phyloP scores from a whole-genome alignment of 53 echinoderm and acorn worm species.

The Holothuria leucospilota region DNA sequence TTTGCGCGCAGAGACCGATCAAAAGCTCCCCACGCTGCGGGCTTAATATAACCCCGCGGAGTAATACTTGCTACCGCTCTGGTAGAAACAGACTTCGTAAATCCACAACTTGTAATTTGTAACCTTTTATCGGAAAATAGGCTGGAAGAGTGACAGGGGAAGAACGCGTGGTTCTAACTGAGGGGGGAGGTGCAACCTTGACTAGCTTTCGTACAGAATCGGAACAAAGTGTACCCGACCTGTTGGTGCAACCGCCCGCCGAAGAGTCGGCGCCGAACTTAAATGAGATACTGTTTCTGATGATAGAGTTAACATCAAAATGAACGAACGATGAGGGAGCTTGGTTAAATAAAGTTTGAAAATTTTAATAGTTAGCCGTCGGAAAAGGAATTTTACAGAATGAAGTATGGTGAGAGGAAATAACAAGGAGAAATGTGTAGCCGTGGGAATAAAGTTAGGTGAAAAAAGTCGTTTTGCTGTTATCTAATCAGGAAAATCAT shows the following conservation, averaged over 20 bases:
- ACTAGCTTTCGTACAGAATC: background rate
- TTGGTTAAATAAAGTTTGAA: slow-evolving; percentile 1
- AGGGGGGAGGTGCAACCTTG: slow-evolving; percentile 28
- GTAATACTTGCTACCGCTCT: slow-evolving; percentile 11
- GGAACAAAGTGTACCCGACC: slow-evolving; percentile 42
- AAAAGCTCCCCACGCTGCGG: slow-evolving; percentile 22
- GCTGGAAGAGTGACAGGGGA: slow-evolving; percentile 27
- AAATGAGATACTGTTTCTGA: slow-evolving; percentile 28
- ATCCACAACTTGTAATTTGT: background rate
- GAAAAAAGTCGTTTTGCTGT: slow-evolving; percentile 2
- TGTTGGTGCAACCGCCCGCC: slow-evolving; percentile 15
- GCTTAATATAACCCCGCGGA: slow-evolving; percentile 30
- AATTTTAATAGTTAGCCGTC: background rate
- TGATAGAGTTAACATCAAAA: slow-evolving; percentile 11
- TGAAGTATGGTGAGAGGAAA: background rate
- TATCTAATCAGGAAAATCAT: slow-evolving; percentile 36
- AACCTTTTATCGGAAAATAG: slow-evolving; percentile 17
- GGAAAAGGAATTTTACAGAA: slow-evolving; percentile 5
- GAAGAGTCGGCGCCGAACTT: slow-evolving; percentile 33
- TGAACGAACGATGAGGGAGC: background rate
- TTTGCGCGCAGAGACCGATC: slow-evolving; percentile 29
- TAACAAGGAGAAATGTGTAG: slow-evolving; percentile 18
- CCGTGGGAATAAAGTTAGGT: slow-evolving; percentile 27
- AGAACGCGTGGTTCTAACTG: slow-evolving; percentile 7
- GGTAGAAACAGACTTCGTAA: background rate